Evolutionary conservation across 1,140 invertebrate genomes (phyloP).

Genomic region (Theocolax elegans): DNA sequence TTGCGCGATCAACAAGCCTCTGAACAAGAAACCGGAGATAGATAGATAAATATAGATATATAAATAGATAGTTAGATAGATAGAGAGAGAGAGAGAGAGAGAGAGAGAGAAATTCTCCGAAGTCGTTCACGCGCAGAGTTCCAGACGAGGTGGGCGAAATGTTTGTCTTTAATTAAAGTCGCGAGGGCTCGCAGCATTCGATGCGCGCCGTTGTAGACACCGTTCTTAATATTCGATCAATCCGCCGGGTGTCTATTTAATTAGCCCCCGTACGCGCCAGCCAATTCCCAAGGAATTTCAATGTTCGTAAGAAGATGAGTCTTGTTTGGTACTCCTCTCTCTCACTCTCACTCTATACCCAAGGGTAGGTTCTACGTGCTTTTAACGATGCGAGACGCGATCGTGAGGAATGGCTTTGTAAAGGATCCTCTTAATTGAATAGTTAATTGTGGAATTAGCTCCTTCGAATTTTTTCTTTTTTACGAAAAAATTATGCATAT

Average conservation of each 20-base stretch:
- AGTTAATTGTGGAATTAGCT: slow-evolving; percentile 6
- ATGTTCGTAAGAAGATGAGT: neutral
- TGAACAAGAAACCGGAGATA: neutral
- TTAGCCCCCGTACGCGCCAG: too few relatives aligned
- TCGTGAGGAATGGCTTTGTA: neutral
- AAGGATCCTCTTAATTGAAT: slow-evolving; percentile 27
- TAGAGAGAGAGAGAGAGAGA: too few relatives aligned
- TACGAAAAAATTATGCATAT: too few relatives aligned
- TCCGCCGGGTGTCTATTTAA: slow-evolving; percentile 54
- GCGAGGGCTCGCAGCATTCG: slow-evolving; percentile 40
- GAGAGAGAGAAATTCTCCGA: too few relatives aligned
- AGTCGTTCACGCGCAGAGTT: too few relatives aligned
- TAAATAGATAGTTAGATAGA: too few relatives aligned
- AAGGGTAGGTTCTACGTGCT: neutral
- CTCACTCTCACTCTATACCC: too few relatives aligned
- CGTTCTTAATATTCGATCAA: slow-evolving; percentile 67
- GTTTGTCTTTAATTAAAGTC: slow-evolving; percentile 67
- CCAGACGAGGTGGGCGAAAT: too few relatives aligned
- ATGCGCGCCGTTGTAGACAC: slow-evolving; percentile 38
- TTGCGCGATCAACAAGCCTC: slow-evolving; percentile 1
- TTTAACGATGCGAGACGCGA: slow-evolving; percentile 24
- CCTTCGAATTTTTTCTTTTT: too few relatives aligned
- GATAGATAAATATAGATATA: neutral
- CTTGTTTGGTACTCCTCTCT: neutral
- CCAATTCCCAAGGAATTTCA: slow-evolving; percentile 15